phyloP scores from a whole-genome alignment of 2,113 vertebrate species.

The Ciconia stormi region DNA sequence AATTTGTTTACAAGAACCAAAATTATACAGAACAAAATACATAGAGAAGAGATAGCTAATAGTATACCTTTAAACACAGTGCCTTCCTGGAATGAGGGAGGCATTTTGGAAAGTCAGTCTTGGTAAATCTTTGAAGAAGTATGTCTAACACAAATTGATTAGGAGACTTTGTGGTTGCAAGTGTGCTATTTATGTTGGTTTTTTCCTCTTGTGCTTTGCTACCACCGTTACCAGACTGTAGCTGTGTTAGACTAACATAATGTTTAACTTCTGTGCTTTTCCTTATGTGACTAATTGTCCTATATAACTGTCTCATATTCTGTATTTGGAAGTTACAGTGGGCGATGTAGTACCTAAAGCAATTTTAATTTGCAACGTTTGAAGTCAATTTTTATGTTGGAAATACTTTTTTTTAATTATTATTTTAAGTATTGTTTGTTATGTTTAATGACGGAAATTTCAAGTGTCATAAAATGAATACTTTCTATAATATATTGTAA shows the following conservation, averaged over 20 bases:
- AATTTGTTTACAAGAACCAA: neutral
- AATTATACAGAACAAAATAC: neutral
- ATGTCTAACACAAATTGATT: neutral
- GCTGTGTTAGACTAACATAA: neutral
- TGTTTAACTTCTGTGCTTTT: neutral
- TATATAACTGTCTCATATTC: neutral
- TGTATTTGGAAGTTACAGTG: neutral
- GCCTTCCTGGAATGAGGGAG: neutral
- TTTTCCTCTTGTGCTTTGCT: neutral
- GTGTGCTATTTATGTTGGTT: neutral
- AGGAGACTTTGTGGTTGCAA: neutral
- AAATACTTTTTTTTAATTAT: neutral
- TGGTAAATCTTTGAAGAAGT: neutral
- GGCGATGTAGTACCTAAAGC: neutral
- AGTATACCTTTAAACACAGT: neutral
- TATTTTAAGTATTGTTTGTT: neutral
- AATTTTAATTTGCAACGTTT: neutral
- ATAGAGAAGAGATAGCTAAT: neutral
- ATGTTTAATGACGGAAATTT: neutral
- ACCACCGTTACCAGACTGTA: neutral
- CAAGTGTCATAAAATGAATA: neutral
- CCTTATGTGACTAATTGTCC: neutral
- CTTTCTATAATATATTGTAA: neutral
- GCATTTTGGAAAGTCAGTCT: neutral
- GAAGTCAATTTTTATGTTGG: neutral